Evolutionary conservation across 2,113 vertebrate genomes (phyloP).

Genomic region (Melanerpes aurifrons): DNA sequence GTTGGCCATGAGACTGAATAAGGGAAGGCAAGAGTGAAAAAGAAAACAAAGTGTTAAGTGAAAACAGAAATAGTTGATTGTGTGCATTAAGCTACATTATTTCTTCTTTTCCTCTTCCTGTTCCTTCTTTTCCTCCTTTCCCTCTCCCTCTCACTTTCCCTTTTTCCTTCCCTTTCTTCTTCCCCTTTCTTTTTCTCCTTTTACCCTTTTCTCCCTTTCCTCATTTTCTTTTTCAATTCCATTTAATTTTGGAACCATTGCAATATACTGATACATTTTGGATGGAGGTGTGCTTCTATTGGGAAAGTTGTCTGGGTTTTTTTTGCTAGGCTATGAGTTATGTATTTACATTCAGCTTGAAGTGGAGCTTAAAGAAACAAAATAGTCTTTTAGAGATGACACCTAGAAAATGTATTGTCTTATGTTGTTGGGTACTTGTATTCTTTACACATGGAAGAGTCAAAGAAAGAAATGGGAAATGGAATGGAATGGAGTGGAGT

Average conservation of each 20-base stretch:
- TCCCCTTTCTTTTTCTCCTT: too few species aligned
- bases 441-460: neutral
- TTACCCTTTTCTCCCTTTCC: too few species aligned
- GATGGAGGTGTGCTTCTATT: neutral
- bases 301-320: neutral
- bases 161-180: too few species aligned
- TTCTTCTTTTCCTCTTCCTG: accelerated
- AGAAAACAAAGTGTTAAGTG: neutral
- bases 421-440: neutral
- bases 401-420: neutral
- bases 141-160: neutral
- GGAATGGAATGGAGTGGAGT: too few species aligned
- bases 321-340: neutral
- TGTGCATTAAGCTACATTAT: neutral
- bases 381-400: neutral
- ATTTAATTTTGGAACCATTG: neutral
- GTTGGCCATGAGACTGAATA: neutral
- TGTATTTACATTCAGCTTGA: neutral
- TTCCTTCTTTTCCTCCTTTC: neutral
- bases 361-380: neutral
- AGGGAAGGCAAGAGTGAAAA: accelerated
- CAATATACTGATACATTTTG: neutral
- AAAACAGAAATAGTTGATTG: neutral
- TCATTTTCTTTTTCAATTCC: too few species aligned
- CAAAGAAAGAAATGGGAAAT: neutral